Evolutionary conservation across 2,113 vertebrate species (phyloP).

Genomic region (Bubo bubo): DNA sequence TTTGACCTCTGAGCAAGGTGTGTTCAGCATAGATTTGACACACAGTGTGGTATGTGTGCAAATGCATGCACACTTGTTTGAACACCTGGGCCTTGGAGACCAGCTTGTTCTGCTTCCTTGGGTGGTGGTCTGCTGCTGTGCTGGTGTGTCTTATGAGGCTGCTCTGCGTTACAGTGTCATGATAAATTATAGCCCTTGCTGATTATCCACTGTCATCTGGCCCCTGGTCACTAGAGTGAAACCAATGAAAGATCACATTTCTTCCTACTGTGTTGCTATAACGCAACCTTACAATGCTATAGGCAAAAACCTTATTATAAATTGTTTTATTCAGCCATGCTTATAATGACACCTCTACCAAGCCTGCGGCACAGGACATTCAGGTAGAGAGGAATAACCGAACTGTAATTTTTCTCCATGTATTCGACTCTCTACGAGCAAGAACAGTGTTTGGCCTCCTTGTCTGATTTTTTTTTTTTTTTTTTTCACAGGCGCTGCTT

Average conservation of each 20-base stretch:
- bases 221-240: not conserved
- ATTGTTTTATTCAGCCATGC: conserved; percentile 21
- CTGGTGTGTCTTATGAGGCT: not conserved
- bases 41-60: fast-evolving
- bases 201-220: conserved; percentile 28
- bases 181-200: conserved; percentile 30
- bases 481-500: fast-evolving
- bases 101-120: not conserved
- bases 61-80: not conserved
- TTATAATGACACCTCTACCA: not conserved
- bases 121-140: not conserved
- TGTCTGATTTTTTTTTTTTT: not conserved
- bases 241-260: conserved; percentile 35
- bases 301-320: conserved; percentile 33
- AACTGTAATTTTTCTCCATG: not conserved
- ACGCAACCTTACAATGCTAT: not conserved
- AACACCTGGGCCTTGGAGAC: not conserved
- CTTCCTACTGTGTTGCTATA: conserved; percentile 36
- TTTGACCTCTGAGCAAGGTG: not conserved
- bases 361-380: not conserved
- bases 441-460: not conserved
- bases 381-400: not conserved
- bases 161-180: not conserved
- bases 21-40: not conserved
- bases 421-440: not conserved